phyloP scores from a whole-genome alignment of 2,888 invertebrate genomes.

The Cylloceria caligata region DNA sequence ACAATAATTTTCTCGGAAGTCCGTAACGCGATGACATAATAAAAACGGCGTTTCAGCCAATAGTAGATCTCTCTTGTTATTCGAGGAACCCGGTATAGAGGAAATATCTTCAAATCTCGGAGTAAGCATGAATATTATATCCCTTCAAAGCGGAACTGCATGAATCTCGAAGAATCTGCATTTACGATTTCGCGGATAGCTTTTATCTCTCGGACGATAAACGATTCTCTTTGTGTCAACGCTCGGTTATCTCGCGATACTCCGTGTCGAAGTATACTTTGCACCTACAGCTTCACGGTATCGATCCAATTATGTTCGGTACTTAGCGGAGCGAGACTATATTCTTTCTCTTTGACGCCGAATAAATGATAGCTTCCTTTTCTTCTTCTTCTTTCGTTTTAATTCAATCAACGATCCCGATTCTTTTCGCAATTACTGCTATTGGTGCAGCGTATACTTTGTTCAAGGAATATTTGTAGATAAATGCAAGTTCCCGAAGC shows the following conservation, averaged over 20 bases:
- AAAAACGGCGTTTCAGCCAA: neutral
- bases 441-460: conserved; percentile 27
- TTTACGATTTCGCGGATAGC: conserved; percentile 36
- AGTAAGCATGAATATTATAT: conserved; percentile 52
- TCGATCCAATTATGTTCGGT: conserved; percentile 63
- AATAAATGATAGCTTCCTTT: conserved; percentile 47
- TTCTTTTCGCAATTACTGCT: conserved; percentile 37
- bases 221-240: conserved; percentile 44
- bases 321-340: conserved; percentile 39
- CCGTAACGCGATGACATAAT: neutral
- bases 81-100: no score
- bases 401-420: conserved; percentile 38
- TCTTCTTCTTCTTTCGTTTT: neutral
- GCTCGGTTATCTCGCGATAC: neutral
- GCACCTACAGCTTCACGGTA: conserved; percentile 26
- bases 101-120: neutral
- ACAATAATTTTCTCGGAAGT: conserved; percentile 39
- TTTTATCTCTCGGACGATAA: conserved; percentile 35
- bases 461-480: conserved; percentile 2
- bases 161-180: conserved; percentile 45
- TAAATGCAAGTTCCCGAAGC: conserved; percentile 28
- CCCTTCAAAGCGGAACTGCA: conserved; percentile 10
- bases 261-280: conserved; percentile 25
- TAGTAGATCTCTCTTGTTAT: neutral
- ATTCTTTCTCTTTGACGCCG: conserved; percentile 55